A percentile compares a stretch with the other conserved stretches of the same genome.
Conservation (phyloP, 2,888 invertebrate genomes). For the Lapara coniferarum region DNA sequence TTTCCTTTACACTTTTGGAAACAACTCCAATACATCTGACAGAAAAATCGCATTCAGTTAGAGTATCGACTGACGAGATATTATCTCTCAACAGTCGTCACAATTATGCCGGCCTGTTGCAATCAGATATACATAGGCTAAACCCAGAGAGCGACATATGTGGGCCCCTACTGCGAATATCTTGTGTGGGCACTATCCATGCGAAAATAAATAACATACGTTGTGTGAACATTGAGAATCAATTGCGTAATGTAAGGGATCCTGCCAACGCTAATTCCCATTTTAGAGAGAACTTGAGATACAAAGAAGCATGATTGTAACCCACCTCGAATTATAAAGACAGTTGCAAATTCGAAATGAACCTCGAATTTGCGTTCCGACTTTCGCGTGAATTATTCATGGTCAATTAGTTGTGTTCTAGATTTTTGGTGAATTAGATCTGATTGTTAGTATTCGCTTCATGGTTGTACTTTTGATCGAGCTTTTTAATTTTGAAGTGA, state of each 20-base stretch:
- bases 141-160: no score
- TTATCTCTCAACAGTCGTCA: no score
- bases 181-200: no score
- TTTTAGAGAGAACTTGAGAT: background rate
- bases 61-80: no score
- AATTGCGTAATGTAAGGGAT: background rate
- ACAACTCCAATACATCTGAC: no score
- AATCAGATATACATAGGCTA: no score
- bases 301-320: background rate
- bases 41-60: no score
- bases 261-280: background rate
- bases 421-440: conserved; percentile 6
- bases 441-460: background rate
- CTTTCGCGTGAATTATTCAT: conserved; percentile 8
- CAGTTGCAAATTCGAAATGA: conserved; percentile 3
- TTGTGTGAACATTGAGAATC: background rate
- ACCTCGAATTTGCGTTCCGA: background rate
- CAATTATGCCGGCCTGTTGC: no score
- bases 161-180: no score
- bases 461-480: background rate
- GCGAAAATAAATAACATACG: no score
- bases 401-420: conserved; percentile 5
- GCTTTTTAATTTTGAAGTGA: background rate
- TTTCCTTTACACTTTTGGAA: no score
- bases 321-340: background rate